These are phyloP conservation scores for Caenorhabditis afra DNA, from an alignment of 2,888 invertebrate genomes.

Conservation along the genomic window DNA sequence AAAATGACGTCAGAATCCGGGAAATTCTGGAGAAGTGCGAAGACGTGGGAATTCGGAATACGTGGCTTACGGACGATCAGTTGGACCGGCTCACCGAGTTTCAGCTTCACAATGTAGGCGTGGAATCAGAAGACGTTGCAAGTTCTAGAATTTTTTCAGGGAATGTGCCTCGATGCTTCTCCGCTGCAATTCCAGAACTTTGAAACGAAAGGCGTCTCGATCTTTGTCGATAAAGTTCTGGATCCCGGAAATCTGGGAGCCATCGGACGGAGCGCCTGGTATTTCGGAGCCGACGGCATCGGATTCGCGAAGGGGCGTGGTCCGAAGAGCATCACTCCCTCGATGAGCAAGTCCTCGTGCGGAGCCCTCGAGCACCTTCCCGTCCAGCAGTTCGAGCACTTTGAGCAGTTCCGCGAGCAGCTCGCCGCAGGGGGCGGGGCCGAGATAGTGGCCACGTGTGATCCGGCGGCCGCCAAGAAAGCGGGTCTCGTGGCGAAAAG, in stretches of 20 bases:
- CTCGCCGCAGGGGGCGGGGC: constrained; percentile 13
- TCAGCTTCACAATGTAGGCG: constrained; percentile 67
- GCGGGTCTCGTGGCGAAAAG: constrained; percentile 23
- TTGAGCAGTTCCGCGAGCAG: constrained; percentile 49
- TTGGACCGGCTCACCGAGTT: constrained; percentile 64
- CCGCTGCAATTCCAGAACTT: constrained; percentile 40
- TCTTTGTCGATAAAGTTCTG: constrained; percentile 66
- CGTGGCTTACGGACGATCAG: constrained; percentile 52
- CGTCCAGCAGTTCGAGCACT: constrained; percentile 44
- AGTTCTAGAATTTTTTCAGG: constrained; percentile 47
- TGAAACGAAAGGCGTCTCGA: constrained; percentile 14
- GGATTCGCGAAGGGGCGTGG: constrained; percentile 61
- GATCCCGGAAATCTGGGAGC: constrained; percentile 70
- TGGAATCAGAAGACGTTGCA: neutral
- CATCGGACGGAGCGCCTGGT: constrained; percentile 65
- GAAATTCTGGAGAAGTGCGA: constrained; percentile 49
- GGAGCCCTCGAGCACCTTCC: constrained; percentile 68
- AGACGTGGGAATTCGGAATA: constrained; percentile 26
- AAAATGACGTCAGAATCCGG: constrained; percentile 41
- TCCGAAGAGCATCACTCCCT: constrained; percentile 63
- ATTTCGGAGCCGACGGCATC: constrained; percentile 64
- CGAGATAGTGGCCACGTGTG: constrained; percentile 55
- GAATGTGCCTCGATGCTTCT: constrained; percentile 62
- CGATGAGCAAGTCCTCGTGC: constrained; percentile 67
- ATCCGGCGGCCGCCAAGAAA: constrained; percentile 50